Base-by-base conservation (phyloP, 2,113 vertebrate species). In the Urocitellus parryii region DNA sequence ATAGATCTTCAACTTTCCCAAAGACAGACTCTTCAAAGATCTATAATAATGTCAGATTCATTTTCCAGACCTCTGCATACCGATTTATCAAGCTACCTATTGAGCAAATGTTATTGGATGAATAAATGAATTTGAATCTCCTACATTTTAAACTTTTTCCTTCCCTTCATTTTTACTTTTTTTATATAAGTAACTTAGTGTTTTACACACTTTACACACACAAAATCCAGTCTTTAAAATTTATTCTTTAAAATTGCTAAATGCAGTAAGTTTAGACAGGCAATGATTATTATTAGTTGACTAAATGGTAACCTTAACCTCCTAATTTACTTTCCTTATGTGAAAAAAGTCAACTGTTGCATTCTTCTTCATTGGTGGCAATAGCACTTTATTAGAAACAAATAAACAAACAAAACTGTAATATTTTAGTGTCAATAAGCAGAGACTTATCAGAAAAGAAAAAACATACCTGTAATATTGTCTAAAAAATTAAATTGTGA, bases 401-500 rank as follows among this genome's bases (percentile, higher is more conserved):
- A 34, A 14, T 12, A 67, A 51, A 51, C 10, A 68, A 68, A 34
- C 34, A 32, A 34, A 14, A 10, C 13, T 22, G 20, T 58, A 20
- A 11, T 63, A 63, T 63, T 27, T 58, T 85, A 65, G 12, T 45
- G 90, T 20, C 16, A 93, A 56, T 45, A 58, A 83, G 27, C 6
- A 80, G 8, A 2, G 2, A 12, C 89, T 93, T 84, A n/a, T 24
- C 77, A 11, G 16, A 74, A 90, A 48, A 74, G 18, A 58, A 72
- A 65, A 85, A 90, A 72, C 10, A 58, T 12, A 77, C 32, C 0
- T 51, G 48, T 74, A 78, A 3, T n/a, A n/a, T 68, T 88, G 67
- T 94, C 7, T 88, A 88, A 90, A 95, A 85, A 34, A 74, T 70
- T 85, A 67, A 83, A 78, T 61, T 74, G 51, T 39, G 18, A 77